Evolutionary conservation across 1,140 invertebrate species (phyloP), one percentile per base, ranked within the genome.

Genomic region (Drosophila sp.): DNA sequence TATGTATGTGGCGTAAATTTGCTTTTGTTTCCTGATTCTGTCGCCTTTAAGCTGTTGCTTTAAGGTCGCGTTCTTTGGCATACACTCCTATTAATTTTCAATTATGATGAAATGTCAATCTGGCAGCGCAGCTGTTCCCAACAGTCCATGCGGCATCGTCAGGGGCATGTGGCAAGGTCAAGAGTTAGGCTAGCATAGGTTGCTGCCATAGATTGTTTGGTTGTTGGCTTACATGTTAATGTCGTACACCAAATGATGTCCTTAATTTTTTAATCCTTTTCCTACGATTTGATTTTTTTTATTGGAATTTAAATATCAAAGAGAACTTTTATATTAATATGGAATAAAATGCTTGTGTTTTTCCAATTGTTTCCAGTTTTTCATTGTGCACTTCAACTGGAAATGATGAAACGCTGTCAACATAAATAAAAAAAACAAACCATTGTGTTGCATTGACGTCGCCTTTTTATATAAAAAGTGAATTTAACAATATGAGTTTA

Each of bases 1-100:
- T 43, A 54, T 29, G 27, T 7, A 21, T 29, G 27, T 7, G 14
- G 8, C 29, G 59, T 43, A 53, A 54, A 63, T 46, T 36, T 46
- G 32, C 59, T 7, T 40, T 46, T 40, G 43, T 64, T 36, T n/a
- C 18, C 46, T 34, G 53, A 46, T 51, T 64, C 27, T 63, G 62
- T 40, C 34, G 46, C 62, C 81, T 59, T 61, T 64, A 70, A 72
- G 58, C 76, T 78, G 74, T 61, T 46, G 18, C 72, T 63, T 40
- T 32, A 2, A 36, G 58, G 58, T 65, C 63, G 72, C 74, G 76
- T 80, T 80, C 4, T 80, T 70, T 62, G 72, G 72, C 77, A 65
- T 66, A 78, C n/a, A n/a, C n/a, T n/a, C n/a, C n/a, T 72, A 86
- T 84, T 84, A 77, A 86, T 80, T 86, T 80, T 74, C 80, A 84